phyloP scores from a whole-genome alignment of 2,888 invertebrate species.

The Netelia inedita region DNA sequence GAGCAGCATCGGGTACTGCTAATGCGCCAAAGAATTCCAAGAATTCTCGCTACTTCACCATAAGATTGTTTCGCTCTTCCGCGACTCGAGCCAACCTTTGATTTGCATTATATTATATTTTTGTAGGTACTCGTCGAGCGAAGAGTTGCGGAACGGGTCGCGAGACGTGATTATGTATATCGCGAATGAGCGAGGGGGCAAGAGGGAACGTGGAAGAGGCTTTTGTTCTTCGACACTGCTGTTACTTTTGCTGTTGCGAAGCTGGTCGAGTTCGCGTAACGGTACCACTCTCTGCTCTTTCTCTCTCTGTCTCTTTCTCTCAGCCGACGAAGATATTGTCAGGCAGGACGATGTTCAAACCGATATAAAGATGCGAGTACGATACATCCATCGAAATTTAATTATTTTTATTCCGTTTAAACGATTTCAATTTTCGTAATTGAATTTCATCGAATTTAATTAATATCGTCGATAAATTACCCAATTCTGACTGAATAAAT shows the following conservation, averaged over 20 bases:
- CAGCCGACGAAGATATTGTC: conserved; percentile 35
- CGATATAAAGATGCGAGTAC: conserved; percentile 5
- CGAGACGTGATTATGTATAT: conserved; percentile 49
- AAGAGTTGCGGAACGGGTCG: neutral
- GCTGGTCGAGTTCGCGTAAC: conserved; percentile 65
- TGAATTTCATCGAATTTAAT: neutral
- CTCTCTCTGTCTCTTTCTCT: conserved; percentile 4
- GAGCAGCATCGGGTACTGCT: neutral
- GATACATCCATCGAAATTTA: conserved; percentile 11
- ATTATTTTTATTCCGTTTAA: neutral
- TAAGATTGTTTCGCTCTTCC: conserved; percentile 1
- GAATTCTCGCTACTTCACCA: conserved; percentile 26
- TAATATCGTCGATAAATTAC: neutral
- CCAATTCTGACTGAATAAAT: neutral
- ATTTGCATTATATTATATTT: conserved; percentile 3
- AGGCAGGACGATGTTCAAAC: conserved; percentile 33
- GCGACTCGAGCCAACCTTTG: neutral
- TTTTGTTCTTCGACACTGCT: conserved; percentile 58
- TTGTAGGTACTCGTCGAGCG: neutral
- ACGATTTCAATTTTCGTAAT: neutral
- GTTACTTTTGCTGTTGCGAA: conserved; percentile 29
- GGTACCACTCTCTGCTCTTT: conserved; percentile 40
- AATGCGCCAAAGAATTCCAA: conserved; percentile 25
- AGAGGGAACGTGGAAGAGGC: conserved; percentile 26
- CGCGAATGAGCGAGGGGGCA: neutral